Base-by-base conservation (phyloP, 1,140 invertebrate genomes). In the Calycopis cecrops region DNA sequence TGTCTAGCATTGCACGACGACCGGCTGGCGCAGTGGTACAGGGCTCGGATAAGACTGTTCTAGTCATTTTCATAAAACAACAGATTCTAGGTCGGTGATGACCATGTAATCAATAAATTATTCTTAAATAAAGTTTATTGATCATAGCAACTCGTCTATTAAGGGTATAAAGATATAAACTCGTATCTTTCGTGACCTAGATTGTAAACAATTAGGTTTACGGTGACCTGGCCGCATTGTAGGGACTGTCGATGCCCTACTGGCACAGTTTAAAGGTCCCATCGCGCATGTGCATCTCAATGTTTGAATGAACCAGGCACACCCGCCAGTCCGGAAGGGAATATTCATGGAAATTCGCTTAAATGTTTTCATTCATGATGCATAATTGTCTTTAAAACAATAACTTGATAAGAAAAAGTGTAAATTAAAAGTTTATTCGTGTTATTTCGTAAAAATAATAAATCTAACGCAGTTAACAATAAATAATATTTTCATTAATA, bases 231-330 rank as follows among this genome's bases (percentile, higher is more conserved):
- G 62, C 62, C 58, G 57, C 58, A 58, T 65, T 60, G 65, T 67
- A 68, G 69, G 67, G 68, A 64, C 76, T 73, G 78, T 76, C 70
- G 80, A 74, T 81, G 80, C 69, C 76, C 78, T 57, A 80, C 62
- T 84, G 76, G 65, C 80, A 78, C 60, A 81, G 56, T 77, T 79
- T 57, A 55, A 37, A 47, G 55, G 48, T 12, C 52, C 34, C 49
- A 63, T n/a, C 47, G 74, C 76, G 79, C 76, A 76, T 80, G 79
- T 75, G 75, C 76, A 68, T 34, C 66, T 48, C 57, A 57, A 50
- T 35, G 48, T 56, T 67, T 79, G 69, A 79, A 81, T 79, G 78
- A 65, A 52, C 37, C 52, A 33, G 21, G 52, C 52, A 53, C 37
- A 38, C 42, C 37, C 28, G 18, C 28, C 52, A 53, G 38, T 33